These are phyloP conservation scores for Anarhynchus alexandrinus DNA, from an alignment of 2,113 vertebrate genomes.

Conservation along the genomic window DNA sequence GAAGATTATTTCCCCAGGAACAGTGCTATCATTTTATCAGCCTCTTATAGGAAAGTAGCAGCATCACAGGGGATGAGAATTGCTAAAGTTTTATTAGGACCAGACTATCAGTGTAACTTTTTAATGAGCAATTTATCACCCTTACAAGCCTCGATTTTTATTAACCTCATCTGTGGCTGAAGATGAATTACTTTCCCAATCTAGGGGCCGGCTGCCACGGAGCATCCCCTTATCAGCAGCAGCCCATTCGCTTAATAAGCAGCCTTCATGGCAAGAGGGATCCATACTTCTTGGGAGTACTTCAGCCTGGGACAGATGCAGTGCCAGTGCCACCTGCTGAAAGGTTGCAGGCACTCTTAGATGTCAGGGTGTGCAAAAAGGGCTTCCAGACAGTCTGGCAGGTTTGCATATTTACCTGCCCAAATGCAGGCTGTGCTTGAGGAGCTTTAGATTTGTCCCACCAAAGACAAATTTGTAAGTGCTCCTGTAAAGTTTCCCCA, in stretches of 20 bases:
- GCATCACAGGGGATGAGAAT: not conserved
- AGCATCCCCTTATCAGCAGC: not conserved
- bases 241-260: not conserved
- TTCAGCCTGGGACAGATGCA: not conserved
- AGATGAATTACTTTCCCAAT: not conserved
- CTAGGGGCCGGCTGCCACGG: not conserved
- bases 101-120: not conserved
- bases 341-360: not conserved
- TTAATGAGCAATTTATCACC: slow-evolving; percentile 34
- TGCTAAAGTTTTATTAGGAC: not conserved
- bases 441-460: not conserved
- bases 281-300: not conserved
- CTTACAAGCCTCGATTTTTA: not conserved
- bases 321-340: not conserved
- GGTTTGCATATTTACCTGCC: not conserved
- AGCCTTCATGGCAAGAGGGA: not conserved
- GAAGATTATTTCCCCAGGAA: not conserved
- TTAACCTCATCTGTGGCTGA: not conserved
- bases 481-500: not conserved
- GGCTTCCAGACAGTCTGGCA: not conserved
- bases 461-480: not conserved
- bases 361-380: not conserved
- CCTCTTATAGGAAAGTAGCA: not conserved
- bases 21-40: not conserved
- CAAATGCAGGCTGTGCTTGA: not conserved